Evolutionary conservation across 2,113 vertebrate species (phyloP), one percentile per base, ranked within the genome.

Genomic region (Pomatorhinus ruficollis): DNA sequence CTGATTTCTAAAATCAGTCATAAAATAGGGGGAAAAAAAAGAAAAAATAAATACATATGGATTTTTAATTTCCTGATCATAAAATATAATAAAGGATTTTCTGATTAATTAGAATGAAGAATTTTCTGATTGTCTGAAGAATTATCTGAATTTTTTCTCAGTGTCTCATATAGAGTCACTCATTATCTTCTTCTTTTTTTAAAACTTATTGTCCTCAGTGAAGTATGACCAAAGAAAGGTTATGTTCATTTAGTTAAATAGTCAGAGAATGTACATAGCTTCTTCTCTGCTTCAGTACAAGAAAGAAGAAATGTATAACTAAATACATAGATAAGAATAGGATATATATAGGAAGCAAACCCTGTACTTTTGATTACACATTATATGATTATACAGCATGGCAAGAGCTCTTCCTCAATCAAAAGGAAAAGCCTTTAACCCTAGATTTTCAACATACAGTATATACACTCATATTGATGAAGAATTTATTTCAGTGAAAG

Each of bases 21-120:
- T 20, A 83, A 79, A 7, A 31, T 74, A 44, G 5, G 3, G 0
- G 10, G 15, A 6, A 13, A 47, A 27, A 56, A 6, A 7, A 0
- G 12, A 53, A n/a, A 77, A 70, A 10, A 0, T 0, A 61, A 69
- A 42, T 12, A 7, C 5, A 59, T 2, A 39, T 5, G 2, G 1
- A 64, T 64, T 75, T 59, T 70, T 70, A 39, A 75, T 52, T 72
- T 86, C 22, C 23, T 69, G 17, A 52, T 37, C 10, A 44, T 47
- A 85, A 83, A 70, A 61, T 61, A 74, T 25, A 81, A 28, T 9
- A 59, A 84, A 49, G 2, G 5, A 30, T 81, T 87, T 95, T 53
- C 15, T 71, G 40, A 78, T 52, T 10, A 5, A 44, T 25, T 57
- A 33, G 25, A 40, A 56, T 50, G 12, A 61, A 86, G 6, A 10